Base-by-base conservation (phyloP, 2,888 invertebrate genomes). In the Acanthococcus lagerstroemiae region DNA sequence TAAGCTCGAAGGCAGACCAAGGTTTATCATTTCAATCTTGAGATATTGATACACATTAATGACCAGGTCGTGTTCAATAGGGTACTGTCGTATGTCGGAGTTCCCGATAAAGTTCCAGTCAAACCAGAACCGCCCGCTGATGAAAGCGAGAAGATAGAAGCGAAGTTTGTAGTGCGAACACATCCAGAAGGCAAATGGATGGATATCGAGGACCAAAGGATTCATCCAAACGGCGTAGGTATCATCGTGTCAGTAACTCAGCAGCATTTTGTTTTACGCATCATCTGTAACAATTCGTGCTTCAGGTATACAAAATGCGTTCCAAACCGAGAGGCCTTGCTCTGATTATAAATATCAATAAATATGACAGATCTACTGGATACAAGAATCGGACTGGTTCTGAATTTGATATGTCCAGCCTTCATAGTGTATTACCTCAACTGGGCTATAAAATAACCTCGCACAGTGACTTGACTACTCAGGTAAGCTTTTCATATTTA, bases 281-380 rank as follows among this genome's bases (percentile, higher is more conserved):
- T n/a, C n/a, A n/a, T n/a, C n/a, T n/a, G n/a, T n/a, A n/a, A n/a
- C n/a, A 48, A 52, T 61, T 22, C 24, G 5, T 22, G 15, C 17
- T 61, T 22, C 15, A 69, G 68, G 55, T 30, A 7, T 69, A 67
- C 37, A 44, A 22, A 37, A 69, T 69, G 69, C 60, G 67, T 25
- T 69, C 69, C 30, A 67, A 67, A 54, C 69, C 69, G 9, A 56
- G 67, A 21, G 69, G 69, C 4, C 45, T 66, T 19, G 69, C 61
- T 17, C 56, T 69, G 5, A 60, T 69, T 5, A 50, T 69, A 4
- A 68, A 68, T 45, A 67, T 69, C 5, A 56, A 61, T n/a, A 65
- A 67, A n/a, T n/a, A n/a, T n/a, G n/a, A 5, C 46, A 5, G 7
- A 17, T 24, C 56, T 30, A 22, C 25, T 19, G 24, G 17, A 19